Percentiles rank a stretch among this genome's conserved stretches.
Evolutionary conservation across 2,888 invertebrate genomes (phyloP).

Genomic region (Rhingia rostrata): DNA sequence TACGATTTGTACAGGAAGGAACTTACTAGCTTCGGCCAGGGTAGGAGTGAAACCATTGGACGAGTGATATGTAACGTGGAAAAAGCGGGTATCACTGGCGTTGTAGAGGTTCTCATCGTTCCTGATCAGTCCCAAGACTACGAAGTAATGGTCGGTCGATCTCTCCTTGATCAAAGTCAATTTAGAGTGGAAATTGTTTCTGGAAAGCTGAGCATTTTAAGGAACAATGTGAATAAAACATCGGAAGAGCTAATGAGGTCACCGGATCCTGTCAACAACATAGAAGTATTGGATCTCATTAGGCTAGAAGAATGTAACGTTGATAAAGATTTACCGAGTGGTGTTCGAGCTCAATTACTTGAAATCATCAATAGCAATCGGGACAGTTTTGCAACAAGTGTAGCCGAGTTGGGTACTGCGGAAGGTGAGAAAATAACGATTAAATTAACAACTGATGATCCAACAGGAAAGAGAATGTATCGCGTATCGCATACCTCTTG

Average conservation of each 20-base stretch:
- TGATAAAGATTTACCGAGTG: neutral
- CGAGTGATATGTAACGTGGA: neutral
- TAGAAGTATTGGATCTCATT: neutral
- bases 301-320: neutral
- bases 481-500: too few species aligned
- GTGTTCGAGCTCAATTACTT: conserved; percentile 2
- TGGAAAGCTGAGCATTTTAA: neutral
- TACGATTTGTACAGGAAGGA: neutral
- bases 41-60: neutral
- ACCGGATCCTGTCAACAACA: conserved; percentile 3
- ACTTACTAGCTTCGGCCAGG: neutral
- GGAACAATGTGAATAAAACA: neutral
- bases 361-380: neutral
- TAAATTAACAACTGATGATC: too few species aligned
- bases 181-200: neutral
- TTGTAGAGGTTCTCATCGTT: neutral
- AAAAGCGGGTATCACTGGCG: neutral
- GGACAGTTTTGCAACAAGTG: too few species aligned
- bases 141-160: conserved; percentile 6
- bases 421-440: too few species aligned
- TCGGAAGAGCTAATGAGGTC: neutral
- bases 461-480: too few species aligned
- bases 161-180: neutral
- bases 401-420: too few species aligned
- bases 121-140: conserved; percentile 5